These are phyloP conservation scores for Drosophila teissieri DNA, from an alignment of 1,140 invertebrate genomes.

Conservation along the genomic window DNA sequence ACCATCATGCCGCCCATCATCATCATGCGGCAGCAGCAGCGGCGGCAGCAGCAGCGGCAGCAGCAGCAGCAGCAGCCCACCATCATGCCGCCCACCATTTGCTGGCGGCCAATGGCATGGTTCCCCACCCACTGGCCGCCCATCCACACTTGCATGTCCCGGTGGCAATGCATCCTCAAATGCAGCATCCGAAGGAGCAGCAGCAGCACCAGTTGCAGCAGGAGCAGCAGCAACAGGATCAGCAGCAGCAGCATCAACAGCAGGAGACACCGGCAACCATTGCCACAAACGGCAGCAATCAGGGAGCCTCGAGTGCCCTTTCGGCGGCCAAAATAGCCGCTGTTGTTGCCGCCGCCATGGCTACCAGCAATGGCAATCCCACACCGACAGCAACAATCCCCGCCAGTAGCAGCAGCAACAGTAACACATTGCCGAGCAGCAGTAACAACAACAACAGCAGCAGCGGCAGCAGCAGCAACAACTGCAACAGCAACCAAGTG, in stretches of 20 bases:
- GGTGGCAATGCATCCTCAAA: slow-evolving; percentile 53
- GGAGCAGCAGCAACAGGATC: slow-evolving; percentile 28
- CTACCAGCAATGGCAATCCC: slow-evolving; percentile 26
- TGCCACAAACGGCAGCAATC: slow-evolving; percentile 27
- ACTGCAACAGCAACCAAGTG: slow-evolving; percentile 30
- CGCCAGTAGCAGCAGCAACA: slow-evolving; percentile 33
- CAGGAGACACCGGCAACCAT: slow-evolving; percentile 15
- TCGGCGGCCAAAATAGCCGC: slow-evolving; percentile 51
- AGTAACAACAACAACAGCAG: slow-evolving; percentile 10
- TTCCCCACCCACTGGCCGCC: slow-evolving; percentile 65
- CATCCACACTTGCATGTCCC: slow-evolving; percentile 72
- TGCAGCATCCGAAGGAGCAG: slow-evolving; percentile 38
- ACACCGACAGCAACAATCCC: slow-evolving; percentile 27
- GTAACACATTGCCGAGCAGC: slow-evolving; percentile 28
- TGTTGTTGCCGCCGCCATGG: slow-evolving; percentile 51
- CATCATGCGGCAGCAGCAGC: slow-evolving; percentile 61
- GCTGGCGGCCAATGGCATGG: slow-evolving; percentile 59
- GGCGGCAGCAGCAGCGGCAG: slow-evolving; percentile 58
- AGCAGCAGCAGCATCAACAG: slow-evolving; percentile 19
- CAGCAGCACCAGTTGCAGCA: slow-evolving; percentile 15
- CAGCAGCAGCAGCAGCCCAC: slow-evolving; percentile 57
- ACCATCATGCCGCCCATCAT: slow-evolving; percentile 51
- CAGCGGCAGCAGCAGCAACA: slow-evolving; percentile 10
- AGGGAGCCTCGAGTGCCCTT: slow-evolving; percentile 62
- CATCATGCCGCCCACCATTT: slow-evolving; percentile 64